Conservation (phyloP, 2,113 vertebrate genomes). For the Symphodus melops region DNA sequence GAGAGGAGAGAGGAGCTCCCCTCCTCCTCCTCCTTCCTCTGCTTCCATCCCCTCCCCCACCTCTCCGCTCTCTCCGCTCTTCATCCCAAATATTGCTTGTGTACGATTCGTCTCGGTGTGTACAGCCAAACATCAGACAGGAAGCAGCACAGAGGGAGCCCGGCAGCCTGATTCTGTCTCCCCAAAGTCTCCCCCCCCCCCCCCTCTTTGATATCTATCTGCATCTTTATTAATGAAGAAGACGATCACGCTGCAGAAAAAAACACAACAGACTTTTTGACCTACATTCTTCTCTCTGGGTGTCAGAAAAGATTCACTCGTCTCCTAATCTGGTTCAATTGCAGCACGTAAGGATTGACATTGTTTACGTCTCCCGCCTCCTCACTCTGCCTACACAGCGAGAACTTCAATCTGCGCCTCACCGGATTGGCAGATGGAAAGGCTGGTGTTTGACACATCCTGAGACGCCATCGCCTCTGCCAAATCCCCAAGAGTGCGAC, state of each 20-base stretch:
- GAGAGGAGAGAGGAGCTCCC: constrained; percentile 37
- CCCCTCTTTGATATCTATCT: constrained; percentile 65
- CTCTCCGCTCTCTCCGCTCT: constrained; percentile 37
- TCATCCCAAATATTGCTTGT: constrained; percentile 70
- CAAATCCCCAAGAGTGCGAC: constrained; percentile 71
- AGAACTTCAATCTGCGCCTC: constrained; percentile 50
- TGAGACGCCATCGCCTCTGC: constrained; percentile 52
- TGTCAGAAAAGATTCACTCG: background rate
- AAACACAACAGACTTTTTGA: constrained; percentile 13
- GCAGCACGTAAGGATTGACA: constrained; percentile 51
- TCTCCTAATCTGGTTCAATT: constrained; percentile 28
- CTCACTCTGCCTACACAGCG: constrained; percentile 47
- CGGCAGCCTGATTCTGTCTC: constrained; percentile 64
- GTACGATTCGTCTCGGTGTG: constrained; percentile 63
- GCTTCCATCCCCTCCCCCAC: constrained; percentile 27
- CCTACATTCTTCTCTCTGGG: constrained; percentile 55
- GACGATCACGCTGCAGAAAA: constrained; percentile 12
- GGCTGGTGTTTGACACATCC: constrained; percentile 70
- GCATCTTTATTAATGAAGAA: constrained; percentile 49
- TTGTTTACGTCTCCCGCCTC: constrained; percentile 64
- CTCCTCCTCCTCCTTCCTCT: constrained; percentile 45
- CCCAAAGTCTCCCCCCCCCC: constrained; percentile 26
- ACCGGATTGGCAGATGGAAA: constrained; percentile 68
- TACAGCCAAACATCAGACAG: constrained; percentile 69
- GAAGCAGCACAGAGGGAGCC: constrained; percentile 56